Percentiles rank a stretch among this genome's conserved stretches.
Evolutionary conservation across 92 coral and sea anemone genomes (phyloP).

Genomic region (Zoanthus solanderi): DNA sequence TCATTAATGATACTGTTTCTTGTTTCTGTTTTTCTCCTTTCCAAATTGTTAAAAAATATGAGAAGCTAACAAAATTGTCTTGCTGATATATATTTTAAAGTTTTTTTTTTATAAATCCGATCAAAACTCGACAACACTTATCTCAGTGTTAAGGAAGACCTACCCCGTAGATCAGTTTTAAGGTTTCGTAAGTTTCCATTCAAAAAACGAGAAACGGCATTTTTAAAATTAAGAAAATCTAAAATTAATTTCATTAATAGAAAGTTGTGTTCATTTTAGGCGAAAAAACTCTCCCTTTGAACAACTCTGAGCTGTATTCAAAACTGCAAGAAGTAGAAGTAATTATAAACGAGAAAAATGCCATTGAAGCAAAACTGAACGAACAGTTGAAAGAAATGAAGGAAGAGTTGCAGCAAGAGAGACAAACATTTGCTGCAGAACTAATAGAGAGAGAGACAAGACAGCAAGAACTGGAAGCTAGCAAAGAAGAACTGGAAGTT

Average conservation of each 20-base stretch:
- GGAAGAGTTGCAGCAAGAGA: conserved; percentile 75
- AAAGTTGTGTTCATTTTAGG: conserved; percentile 3
- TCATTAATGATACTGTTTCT: too few relatives aligned
- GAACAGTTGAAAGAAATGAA: conserved; percentile 73
- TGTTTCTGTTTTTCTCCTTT: too few relatives aligned
- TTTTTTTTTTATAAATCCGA: too few relatives aligned
- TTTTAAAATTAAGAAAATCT: background rate
- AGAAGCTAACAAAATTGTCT: too few relatives aligned
- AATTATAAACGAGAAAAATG: conserved; percentile 73
- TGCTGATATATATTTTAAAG: too few relatives aligned
- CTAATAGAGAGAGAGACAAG: conserved; percentile 69
- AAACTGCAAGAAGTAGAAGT: conserved; percentile 86
- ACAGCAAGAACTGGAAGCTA: conserved; percentile 76
- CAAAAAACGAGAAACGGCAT: too few relatives aligned
- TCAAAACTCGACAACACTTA: too few relatives aligned
- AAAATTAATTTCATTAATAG: background rate
- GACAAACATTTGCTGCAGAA: conserved; percentile 65
- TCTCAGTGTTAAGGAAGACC: too few relatives aligned
- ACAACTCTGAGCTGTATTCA: conserved; percentile 54
- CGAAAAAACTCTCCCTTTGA: conserved; percentile 26
- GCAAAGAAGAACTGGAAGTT: conserved; percentile 79
- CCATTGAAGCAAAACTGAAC: conserved; percentile 69
- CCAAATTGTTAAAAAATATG: too few relatives aligned
- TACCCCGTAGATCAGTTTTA: too few relatives aligned
- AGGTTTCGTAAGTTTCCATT: too few relatives aligned